Conservation (phyloP, 2,113 vertebrate genomes). For the Haemorhous mexicanus region DNA sequence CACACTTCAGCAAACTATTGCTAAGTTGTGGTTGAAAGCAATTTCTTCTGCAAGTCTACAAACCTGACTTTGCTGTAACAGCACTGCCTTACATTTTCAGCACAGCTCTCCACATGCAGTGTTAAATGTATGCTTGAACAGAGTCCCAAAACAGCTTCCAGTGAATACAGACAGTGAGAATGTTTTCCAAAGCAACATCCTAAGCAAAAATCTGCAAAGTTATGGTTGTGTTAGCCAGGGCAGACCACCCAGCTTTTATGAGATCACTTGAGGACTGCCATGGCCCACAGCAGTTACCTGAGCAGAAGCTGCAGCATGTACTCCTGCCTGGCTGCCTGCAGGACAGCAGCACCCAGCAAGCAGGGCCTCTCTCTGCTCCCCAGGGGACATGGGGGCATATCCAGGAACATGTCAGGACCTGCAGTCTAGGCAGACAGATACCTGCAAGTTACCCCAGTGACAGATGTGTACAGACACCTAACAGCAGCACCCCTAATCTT, state of each 20-base stretch:
- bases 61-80: not conserved
- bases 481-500: not conserved
- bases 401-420: not conserved
- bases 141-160: not conserved
- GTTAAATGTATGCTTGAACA: not conserved
- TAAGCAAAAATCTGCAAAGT: not conserved
- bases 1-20: not conserved
- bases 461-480: not conserved
- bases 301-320: not conserved
- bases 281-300: not conserved
- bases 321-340: not conserved
- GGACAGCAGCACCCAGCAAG: not conserved
- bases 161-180: not conserved
- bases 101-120: not conserved
- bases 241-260: not conserved
- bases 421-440: not conserved
- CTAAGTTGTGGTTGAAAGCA: not conserved
- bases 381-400: accelerated
- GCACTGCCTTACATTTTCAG: not conserved
- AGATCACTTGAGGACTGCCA: not conserved
- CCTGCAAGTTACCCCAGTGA: not conserved
- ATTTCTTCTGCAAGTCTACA: not conserved
- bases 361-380: not conserved
- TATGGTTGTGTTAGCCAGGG: not conserved
- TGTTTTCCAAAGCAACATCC: not conserved